Base-by-base conservation (phyloP, 2,888 invertebrate species). In the Drosophila rellima region DNA sequence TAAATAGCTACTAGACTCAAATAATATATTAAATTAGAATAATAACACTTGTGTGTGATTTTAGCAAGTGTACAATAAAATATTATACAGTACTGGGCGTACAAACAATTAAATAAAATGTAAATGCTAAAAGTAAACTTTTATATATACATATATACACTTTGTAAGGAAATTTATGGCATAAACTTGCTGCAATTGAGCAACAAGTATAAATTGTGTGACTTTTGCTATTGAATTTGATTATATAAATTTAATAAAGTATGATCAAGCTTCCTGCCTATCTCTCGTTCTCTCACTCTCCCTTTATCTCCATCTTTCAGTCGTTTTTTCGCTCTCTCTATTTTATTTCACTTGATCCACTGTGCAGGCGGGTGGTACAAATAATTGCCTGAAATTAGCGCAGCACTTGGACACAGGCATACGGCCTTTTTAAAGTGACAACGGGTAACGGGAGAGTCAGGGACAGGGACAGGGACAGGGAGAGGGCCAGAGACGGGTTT, bases 371-470 rank as follows among this genome's bases (percentile, higher is more conserved):
- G 72, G 61, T 72, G 89, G 71, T 60, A 79, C 77, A 85, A 85
- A 89, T 85, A 88, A 85, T 89, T 85, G 88, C 88, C 88, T 88
- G 79, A 82, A 85, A 89, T 85, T 85, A 85, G 85, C 74, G 67
- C 70, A 67, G 67, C 65, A 60, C 66, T 70, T 65, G 57, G 54
- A 47, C 48, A 47, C 55, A 48, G 54, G 57, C 64, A 33, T 39
- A 59, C 75, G 66, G 63, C 52, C 57, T 26, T 23, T 23, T 4
- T 44, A 26, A n/a, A 52, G 44, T 42, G 70, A 48, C 55, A 31
- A 17, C 26, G 60, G 33, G 15, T 6, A 2, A n/a, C 23, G 3
- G 37, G 18, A n/a, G 20, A 31, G 11, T 15, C 18, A 2, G 17
- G 10, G 29, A 10, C 11, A 29, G 29, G 2, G 29, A 18, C 18